These are phyloP conservation scores for Scolopax rusticola DNA, from an alignment of 2,797 vertebrate genomes.

Conservation along the genomic window DNA sequence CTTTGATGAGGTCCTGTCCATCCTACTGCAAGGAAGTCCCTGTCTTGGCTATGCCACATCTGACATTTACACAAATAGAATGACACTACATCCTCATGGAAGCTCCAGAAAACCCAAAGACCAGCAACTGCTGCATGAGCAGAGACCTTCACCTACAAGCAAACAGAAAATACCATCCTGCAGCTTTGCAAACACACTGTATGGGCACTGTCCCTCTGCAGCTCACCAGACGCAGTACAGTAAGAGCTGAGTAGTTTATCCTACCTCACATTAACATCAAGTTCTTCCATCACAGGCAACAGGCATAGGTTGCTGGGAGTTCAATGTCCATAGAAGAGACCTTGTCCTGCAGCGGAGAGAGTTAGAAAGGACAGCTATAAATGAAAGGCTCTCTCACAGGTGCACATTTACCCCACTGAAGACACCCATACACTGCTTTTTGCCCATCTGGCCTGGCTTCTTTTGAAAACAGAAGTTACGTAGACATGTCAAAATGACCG, in stretches of 20 bases:
- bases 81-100: background rate
- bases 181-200: background rate
- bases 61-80: background rate
- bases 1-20: background rate
- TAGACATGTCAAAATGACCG: background rate
- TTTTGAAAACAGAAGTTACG: background rate
- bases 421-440: background rate
- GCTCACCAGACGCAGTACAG: fast-evolving
- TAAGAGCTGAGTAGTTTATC: background rate
- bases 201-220: background rate
- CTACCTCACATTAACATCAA: conserved; percentile 86
- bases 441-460: background rate
- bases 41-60: background rate
- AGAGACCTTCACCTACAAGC: background rate
- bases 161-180: background rate
- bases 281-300: conserved; percentile 85
- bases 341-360: conserved; percentile 71
- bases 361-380: background rate
- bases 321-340: conserved; percentile 73
- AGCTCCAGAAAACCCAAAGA: background rate
- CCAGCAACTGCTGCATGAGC: background rate
- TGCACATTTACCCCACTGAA: background rate
- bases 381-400: background rate
- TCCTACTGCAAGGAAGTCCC: background rate
- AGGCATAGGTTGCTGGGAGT: conserved; percentile 73